Evolutionary conservation across 2,797 vertebrate genomes (phyloP).

Genomic region (Esox masquinongy): DNA sequence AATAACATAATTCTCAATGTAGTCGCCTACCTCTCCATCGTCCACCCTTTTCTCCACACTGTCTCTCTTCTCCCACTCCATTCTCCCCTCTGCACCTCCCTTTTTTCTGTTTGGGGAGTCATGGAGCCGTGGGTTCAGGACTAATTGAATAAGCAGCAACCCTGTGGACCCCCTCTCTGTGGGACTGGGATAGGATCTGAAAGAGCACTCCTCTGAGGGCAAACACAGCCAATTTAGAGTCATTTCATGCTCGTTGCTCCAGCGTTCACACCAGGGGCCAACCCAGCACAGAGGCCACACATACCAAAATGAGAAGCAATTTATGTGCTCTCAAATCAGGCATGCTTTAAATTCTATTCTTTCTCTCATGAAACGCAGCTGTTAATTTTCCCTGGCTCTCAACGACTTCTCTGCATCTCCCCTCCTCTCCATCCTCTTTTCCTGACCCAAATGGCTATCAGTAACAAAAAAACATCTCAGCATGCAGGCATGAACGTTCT

Average conservation of each 20-base stretch:
- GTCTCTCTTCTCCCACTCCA: conserved; percentile 47
- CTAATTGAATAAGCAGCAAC: conserved; percentile 80
- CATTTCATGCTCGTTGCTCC: conserved; percentile 74
- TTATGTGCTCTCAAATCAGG: conserved; percentile 64
- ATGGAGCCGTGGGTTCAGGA: conserved; percentile 58
- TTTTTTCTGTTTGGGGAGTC: conserved; percentile 46
- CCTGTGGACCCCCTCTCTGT: conserved; percentile 72
- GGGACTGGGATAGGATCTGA: conserved; percentile 79
- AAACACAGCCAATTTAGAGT: conserved; percentile 76
- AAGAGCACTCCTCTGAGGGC: conserved; percentile 70
- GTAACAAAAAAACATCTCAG: conserved; percentile 39
- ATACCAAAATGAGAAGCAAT: conserved; percentile 55
- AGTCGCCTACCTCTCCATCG: conserved; percentile 33
- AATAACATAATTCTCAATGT: background rate
- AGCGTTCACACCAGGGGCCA: conserved; percentile 57
- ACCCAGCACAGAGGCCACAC: conserved; percentile 47
- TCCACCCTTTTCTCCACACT: conserved; percentile 24
- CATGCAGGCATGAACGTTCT: conserved; percentile 19
- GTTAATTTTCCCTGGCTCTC: conserved; percentile 43
- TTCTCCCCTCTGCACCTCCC: conserved; percentile 38
- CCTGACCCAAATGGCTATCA: conserved; percentile 40
- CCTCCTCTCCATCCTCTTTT: background rate
- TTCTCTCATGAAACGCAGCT: conserved; percentile 67
- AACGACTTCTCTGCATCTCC: background rate
- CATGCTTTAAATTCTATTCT: conserved; percentile 63